phyloP scores from a whole-genome alignment of 1,140 invertebrate genomes.

The Hypsibius dujardini region DNA sequence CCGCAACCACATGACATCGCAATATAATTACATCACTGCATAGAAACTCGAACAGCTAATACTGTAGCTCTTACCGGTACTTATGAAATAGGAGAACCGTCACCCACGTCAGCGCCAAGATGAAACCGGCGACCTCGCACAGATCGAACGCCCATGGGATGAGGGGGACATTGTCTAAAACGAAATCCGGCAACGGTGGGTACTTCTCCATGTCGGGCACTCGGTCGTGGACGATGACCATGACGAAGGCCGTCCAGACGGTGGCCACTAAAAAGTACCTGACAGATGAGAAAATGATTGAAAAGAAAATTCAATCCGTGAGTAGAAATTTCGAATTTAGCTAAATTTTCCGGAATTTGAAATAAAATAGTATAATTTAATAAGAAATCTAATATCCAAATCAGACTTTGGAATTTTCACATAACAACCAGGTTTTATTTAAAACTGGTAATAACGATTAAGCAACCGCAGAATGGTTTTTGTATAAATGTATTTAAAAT shows the following conservation, averaged over 20 bases:
- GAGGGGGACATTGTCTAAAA: slow-evolving; percentile 85
- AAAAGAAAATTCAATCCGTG: too few relatives aligned
- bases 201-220: slow-evolving; percentile 97
- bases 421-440: too few relatives aligned
- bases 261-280: slow-evolving; percentile 77
- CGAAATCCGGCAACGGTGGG: slow-evolving; percentile 89
- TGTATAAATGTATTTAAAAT: too few relatives aligned
- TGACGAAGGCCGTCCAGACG: slow-evolving; percentile 89
- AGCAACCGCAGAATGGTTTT: too few relatives aligned
- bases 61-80: slow-evolving; percentile 50
- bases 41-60: too few relatives aligned
- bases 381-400: too few relatives aligned
- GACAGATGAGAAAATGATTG: slow-evolving; percentile 36
- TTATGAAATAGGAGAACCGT: slow-evolving; percentile 80
- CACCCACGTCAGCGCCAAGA: slow-evolving; percentile 71
- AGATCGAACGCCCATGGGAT: slow-evolving; percentile 98
- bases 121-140: slow-evolving; percentile 86
- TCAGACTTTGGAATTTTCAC: too few relatives aligned
- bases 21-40: too few relatives aligned
- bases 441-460: too few relatives aligned
- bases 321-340: too few relatives aligned
- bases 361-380: too few relatives aligned
- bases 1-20: neutral
- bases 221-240: slow-evolving; percentile 95
- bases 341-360: too few relatives aligned